phyloP scores from a whole-genome alignment of 2,888 invertebrate genomes.

The Archaeoteleia sp. region DNA sequence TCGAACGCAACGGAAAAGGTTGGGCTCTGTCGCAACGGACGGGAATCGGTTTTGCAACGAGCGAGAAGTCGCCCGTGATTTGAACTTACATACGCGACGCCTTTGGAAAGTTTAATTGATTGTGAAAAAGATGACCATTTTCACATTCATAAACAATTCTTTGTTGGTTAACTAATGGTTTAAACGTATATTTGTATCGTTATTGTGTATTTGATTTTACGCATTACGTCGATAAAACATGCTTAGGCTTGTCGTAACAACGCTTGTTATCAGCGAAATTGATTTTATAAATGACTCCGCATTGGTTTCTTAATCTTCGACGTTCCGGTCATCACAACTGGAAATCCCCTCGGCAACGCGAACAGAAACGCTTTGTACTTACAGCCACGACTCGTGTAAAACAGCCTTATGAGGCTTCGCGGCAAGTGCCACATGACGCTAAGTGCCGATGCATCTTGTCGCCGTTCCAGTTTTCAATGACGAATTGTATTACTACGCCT shows the following conservation, averaged over 20 bases:
- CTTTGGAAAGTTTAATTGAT: constrained; percentile 35
- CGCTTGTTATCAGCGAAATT: constrained; percentile 5
- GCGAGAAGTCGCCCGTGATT: constrained; percentile 21
- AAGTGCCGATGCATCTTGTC: constrained; percentile 40
- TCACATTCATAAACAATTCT: too few species aligned
- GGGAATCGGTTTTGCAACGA: constrained; percentile 37
- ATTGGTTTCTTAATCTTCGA: constrained; percentile 46
- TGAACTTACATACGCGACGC: constrained; percentile 17
- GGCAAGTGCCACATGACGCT: constrained; percentile 20
- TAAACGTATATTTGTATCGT: too few species aligned
- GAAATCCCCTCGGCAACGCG: constrained; percentile 36
- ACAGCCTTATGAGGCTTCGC: constrained; percentile 43
- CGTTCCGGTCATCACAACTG: constrained; percentile 44
- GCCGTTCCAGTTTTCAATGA: constrained; percentile 40
- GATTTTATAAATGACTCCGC: constrained; percentile 21
- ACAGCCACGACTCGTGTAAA: constrained; percentile 41
- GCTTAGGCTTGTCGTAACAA: too few species aligned
- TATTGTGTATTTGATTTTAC: too few species aligned
- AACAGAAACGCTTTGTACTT: constrained; percentile 36
- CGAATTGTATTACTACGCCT: constrained; percentile 15
- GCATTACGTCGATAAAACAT: too few species aligned
- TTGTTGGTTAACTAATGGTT: too few species aligned
- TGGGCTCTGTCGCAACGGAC: constrained; percentile 40
- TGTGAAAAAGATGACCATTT: neutral
- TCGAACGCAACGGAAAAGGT: constrained; percentile 49